Conservation (phyloP, 2,113 vertebrate species). For the Henicopernis longicauda region DNA sequence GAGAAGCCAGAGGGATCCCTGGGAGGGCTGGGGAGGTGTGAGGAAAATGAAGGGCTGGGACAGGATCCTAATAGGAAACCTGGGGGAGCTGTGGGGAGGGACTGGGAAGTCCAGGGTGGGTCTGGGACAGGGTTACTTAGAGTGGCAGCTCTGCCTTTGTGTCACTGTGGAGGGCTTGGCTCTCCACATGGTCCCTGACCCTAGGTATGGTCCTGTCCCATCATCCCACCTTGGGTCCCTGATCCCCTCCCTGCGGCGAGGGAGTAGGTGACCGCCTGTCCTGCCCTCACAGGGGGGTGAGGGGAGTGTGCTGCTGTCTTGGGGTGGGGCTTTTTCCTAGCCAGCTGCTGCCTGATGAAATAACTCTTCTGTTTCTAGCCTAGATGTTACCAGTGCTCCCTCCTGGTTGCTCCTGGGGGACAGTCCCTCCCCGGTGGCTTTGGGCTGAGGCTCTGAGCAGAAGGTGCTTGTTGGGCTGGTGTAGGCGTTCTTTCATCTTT, state of each 20-base stretch:
- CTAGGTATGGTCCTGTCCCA: not conserved
- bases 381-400: not conserved
- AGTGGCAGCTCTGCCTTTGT: not conserved
- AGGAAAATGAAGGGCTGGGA: not conserved
- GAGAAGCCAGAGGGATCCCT: too few relatives aligned
- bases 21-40: not conserved
- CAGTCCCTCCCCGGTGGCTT: not conserved
- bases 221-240: not conserved
- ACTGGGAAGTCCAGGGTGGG: rapidly evolving
- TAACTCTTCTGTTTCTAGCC: not conserved
- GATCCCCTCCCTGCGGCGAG: rapidly evolving
- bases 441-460: not conserved
- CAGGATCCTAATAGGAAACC: not conserved
- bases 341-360: not conserved
- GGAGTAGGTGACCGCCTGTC: too few relatives aligned
- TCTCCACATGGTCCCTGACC: too few relatives aligned
- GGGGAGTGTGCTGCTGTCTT: not conserved
- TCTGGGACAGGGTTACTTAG: not conserved
- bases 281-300: rapidly evolving
- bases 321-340: too few relatives aligned
- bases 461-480: not conserved
- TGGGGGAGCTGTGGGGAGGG: not conserved
- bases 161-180: not conserved
- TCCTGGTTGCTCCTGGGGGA: not conserved
- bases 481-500: not conserved